Conservation (phyloP, 2,113 vertebrate species). For the Xenopus laevis region DNA sequence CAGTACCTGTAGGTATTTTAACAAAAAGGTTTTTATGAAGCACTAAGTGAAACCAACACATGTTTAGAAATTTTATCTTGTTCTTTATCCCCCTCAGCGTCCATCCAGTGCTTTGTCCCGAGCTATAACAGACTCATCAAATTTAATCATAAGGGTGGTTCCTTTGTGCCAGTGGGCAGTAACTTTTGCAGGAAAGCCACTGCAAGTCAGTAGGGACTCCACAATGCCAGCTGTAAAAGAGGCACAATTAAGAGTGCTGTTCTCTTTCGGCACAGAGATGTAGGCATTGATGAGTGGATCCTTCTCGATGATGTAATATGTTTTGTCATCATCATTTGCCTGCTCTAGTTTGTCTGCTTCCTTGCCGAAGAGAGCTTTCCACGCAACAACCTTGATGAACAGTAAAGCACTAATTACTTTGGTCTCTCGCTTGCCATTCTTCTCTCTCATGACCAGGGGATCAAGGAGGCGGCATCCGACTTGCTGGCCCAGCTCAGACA, state of each 20-base stretch:
- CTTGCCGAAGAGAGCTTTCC: slow-evolving; percentile 86
- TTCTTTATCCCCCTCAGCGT: slow-evolving; percentile 59
- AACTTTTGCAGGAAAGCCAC: slow-evolving; percentile 88
- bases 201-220: slow-evolving; percentile 84
- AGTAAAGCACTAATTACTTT: slow-evolving; percentile 84
- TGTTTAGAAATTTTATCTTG: too few species aligned
- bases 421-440: slow-evolving; percentile 83
- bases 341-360: slow-evolving; percentile 93
- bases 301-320: slow-evolving; percentile 91
- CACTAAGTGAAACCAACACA: too few species aligned
- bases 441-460: slow-evolving; percentile 82
- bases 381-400: slow-evolving; percentile 73
- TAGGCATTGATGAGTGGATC: slow-evolving; percentile 87
- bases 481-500: slow-evolving; percentile 81
- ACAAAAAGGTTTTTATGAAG: too few species aligned
- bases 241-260: slow-evolving; percentile 91
- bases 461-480: slow-evolving; percentile 85
- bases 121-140: slow-evolving; percentile 83
- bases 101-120: slow-evolving; percentile 85
- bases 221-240: slow-evolving; percentile 86
- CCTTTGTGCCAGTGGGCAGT: slow-evolving; percentile 95
- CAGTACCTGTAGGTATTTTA: too few species aligned
- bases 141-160: slow-evolving; percentile 96
- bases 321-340: slow-evolving; percentile 89
- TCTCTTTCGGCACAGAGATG: slow-evolving; percentile 90